Evolutionary conservation across 2,888 invertebrate species (phyloP).

Genomic region (Hirtodrosophila cameraria): DNA sequence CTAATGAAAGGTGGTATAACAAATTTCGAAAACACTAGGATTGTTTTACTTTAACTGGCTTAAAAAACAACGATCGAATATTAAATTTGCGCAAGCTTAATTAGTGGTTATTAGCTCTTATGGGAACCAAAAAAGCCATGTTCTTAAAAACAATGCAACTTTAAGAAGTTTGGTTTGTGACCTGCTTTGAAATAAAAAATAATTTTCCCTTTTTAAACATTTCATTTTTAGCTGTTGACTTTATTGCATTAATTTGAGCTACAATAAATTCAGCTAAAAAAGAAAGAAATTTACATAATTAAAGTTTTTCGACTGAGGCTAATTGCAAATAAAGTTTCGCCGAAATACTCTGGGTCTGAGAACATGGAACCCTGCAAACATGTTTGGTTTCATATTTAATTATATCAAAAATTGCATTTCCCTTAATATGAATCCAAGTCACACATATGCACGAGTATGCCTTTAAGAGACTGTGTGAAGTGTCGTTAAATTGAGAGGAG

Average conservation of each 20-base stretch:
- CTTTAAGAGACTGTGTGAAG: constrained; percentile 18
- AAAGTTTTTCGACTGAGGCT: constrained; percentile 11
- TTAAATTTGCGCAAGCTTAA: too few relatives aligned
- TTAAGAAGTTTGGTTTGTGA: too few relatives aligned
- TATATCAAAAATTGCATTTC: constrained; percentile 72
- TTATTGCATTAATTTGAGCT: not conserved
- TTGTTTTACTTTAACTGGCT: too few relatives aligned
- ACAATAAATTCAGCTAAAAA: constrained; percentile 1
- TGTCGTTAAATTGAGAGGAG: constrained; percentile 67
- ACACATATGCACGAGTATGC: not conserved
- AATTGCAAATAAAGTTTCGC: constrained; percentile 43
- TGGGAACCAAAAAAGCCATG: too few relatives aligned
- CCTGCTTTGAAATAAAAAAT: too few relatives aligned
- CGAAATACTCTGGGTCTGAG: constrained; percentile 19
- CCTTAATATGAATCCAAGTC: constrained; percentile 48
- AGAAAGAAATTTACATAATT: constrained; percentile 41
- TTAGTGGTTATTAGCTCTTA: too few relatives aligned
- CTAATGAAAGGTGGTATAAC: too few relatives aligned
- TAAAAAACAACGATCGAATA: too few relatives aligned
- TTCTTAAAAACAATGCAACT: too few relatives aligned
- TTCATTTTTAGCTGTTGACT: not conserved
- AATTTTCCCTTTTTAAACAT: constrained; percentile 5
- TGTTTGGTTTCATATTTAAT: constrained; percentile 66
- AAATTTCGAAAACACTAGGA: too few relatives aligned
- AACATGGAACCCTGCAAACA: constrained; percentile 24